Percentiles rank a stretch among this genome's conserved stretches.
Conservation (phyloP, 2,888 invertebrate genomes). For the Nycteola revayana region DNA sequence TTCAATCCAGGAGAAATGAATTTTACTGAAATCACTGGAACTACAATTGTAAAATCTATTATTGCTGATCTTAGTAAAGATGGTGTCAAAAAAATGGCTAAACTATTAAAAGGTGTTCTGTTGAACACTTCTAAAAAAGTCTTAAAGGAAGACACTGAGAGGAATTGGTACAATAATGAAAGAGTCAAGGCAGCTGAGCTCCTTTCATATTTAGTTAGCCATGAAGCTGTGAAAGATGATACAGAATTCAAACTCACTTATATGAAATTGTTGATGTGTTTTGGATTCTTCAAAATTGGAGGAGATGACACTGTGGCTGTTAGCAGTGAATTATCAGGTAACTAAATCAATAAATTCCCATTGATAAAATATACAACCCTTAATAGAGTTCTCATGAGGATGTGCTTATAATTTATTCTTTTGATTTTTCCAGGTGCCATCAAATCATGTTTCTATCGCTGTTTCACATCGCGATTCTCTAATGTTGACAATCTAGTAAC, state of each 20-base stretch:
- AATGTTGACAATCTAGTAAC: constrained; percentile 84
- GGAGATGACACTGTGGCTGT: constrained; percentile 73
- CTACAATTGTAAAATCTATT: constrained; percentile 84
- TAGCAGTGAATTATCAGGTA: constrained; percentile 84
- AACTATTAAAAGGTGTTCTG: constrained; percentile 83
- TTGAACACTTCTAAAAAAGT: constrained; percentile 77
- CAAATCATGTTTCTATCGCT: constrained; percentile 86
- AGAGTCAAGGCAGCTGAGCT: constrained; percentile 84
- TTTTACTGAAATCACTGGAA: constrained; percentile 87
- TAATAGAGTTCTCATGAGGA: too few species aligned
- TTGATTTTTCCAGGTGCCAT: constrained; percentile 75
- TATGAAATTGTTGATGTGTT: constrained; percentile 84
- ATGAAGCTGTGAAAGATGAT: constrained; percentile 77
- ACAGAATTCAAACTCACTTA: constrained; percentile 85
- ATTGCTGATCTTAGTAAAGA: constrained; percentile 81
- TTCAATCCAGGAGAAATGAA: constrained; percentile 87
- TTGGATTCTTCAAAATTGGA: constrained; percentile 83
- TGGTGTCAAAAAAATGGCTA: constrained; percentile 84
- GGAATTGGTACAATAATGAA: constrained; percentile 86
- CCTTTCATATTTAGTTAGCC: constrained; percentile 74
- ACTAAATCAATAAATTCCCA: too few species aligned
- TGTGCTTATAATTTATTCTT: too few species aligned
- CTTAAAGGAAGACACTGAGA: constrained; percentile 69
- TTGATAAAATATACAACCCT: not conserved
- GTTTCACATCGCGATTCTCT: constrained; percentile 85